Conservation (phyloP, 2,888 invertebrate genomes). For the Drosophila rubida region DNA sequence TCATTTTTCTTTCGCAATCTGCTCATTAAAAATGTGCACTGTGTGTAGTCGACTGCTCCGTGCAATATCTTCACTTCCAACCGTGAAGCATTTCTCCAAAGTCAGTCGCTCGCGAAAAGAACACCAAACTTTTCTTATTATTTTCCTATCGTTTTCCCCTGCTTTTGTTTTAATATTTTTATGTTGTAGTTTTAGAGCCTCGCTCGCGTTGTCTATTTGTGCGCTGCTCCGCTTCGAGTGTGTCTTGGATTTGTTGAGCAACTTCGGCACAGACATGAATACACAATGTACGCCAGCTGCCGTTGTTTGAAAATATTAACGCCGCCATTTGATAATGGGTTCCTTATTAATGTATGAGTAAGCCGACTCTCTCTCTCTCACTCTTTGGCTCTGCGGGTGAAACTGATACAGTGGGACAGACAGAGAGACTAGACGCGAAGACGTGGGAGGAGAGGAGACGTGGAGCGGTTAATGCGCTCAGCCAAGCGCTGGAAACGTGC, state of each 20-base stretch:
- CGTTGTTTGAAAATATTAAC: constrained; percentile 49
- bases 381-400: background rate
- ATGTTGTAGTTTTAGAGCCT: constrained; percentile 31
- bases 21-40: constrained; percentile 72
- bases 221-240: constrained; percentile 29
- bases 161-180: background rate
- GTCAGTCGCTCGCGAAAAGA: constrained; percentile 57
- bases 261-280: constrained; percentile 33
- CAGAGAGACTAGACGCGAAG: background rate
- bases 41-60: constrained; percentile 20
- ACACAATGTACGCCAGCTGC: constrained; percentile 23
- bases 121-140: constrained; percentile 31
- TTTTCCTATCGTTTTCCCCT: constrained; percentile 25
- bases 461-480: constrained; percentile 53
- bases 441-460: constrained; percentile 24
- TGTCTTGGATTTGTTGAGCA: constrained; percentile 47
- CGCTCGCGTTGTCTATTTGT: constrained; percentile 38
- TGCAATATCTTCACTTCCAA: constrained; percentile 21
- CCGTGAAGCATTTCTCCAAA: constrained; percentile 46
- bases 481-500: constrained; percentile 67
- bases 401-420: background rate
- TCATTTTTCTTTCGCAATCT: constrained; percentile 56
- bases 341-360: constrained; percentile 65
- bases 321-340: constrained; percentile 74
- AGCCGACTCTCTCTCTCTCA: background rate